These are phyloP conservation scores for Cephus pygmeus DNA, from an alignment of 2,888 invertebrate genomes.

Conservation along the genomic window DNA sequence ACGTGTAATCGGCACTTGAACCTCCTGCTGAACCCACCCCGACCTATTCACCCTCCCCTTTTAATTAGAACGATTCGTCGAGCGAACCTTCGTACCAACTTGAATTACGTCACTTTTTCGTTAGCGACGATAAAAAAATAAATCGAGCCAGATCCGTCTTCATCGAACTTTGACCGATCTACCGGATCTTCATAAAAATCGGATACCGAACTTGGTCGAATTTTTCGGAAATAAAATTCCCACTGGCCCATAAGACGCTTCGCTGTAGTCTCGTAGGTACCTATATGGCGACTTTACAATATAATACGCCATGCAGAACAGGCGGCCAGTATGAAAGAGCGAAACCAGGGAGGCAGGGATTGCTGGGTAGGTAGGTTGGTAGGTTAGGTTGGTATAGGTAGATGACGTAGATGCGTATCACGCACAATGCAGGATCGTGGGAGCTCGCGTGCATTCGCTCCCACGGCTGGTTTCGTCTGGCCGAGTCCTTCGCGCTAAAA, in stretches of 20 bases:
- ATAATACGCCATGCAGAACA: not conserved
- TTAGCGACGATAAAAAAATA: not conserved
- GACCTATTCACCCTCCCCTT: not conserved
- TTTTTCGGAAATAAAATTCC: not conserved
- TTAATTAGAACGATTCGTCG: not conserved
- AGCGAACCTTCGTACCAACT: not conserved
- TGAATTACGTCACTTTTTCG: not conserved
- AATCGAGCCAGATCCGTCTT: too few relatives aligned
- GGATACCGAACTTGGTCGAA: not conserved
- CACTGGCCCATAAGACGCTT: not conserved
- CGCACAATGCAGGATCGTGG: constrained; percentile 52
- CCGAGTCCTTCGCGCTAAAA: constrained; percentile 35
- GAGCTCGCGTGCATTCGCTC: constrained; percentile 58
- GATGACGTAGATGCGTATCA: constrained; percentile 62
- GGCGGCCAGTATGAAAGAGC: not conserved
- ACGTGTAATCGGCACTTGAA: constrained; percentile 12
- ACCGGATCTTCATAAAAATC: too few relatives aligned
- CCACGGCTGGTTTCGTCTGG: constrained; percentile 58
- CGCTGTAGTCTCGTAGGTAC: not conserved
- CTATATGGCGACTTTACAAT: not conserved
- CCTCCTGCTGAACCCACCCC: not conserved
- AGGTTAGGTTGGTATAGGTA: constrained; percentile 37
- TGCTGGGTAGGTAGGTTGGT: constrained; percentile 38
- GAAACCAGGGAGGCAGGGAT: not conserved
- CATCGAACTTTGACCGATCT: too few relatives aligned